phyloP scores from a whole-genome alignment of 2,113 vertebrate species.

The Geococcyx californianus region DNA sequence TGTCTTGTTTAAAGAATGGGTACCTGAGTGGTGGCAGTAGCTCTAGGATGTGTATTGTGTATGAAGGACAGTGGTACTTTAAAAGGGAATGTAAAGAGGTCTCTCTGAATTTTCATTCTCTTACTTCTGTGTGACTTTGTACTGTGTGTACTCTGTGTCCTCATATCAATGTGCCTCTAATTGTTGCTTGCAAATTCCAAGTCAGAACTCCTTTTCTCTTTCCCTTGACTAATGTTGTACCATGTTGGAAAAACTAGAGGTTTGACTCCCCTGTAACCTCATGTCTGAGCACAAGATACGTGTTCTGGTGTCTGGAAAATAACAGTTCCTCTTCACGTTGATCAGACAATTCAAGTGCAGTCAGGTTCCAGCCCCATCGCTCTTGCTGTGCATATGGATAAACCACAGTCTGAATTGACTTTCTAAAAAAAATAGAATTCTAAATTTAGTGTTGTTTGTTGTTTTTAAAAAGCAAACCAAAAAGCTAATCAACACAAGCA shows the following conservation, averaged over 20 bases:
- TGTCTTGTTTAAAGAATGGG: not conserved
- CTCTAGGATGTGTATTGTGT: not conserved
- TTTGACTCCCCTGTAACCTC: not conserved
- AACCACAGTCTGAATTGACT: not conserved
- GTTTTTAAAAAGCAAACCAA: not conserved
- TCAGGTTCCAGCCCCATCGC: not conserved
- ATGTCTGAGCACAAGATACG: not conserved
- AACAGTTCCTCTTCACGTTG: not conserved
- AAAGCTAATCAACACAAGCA: not conserved
- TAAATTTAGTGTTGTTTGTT: not conserved
- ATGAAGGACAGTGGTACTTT: not conserved
- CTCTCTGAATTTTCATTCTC: not conserved
- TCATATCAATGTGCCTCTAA: not conserved
- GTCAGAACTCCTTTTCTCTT: not conserved
- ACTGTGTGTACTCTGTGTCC: not conserved
- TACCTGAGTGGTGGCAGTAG: not conserved
- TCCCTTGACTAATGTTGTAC: not conserved
- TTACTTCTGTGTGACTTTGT: not conserved
- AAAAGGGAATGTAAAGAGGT: not conserved
- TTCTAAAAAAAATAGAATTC: not conserved
- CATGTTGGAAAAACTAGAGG: not conserved
- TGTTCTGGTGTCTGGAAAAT: not conserved
- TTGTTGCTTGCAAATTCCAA: slow-evolving; percentile 17
- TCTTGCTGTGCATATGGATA: not conserved
- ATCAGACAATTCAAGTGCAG: not conserved